Conservation (phyloP, 2,797 vertebrate species). For the Gambelia wislizenii region DNA sequence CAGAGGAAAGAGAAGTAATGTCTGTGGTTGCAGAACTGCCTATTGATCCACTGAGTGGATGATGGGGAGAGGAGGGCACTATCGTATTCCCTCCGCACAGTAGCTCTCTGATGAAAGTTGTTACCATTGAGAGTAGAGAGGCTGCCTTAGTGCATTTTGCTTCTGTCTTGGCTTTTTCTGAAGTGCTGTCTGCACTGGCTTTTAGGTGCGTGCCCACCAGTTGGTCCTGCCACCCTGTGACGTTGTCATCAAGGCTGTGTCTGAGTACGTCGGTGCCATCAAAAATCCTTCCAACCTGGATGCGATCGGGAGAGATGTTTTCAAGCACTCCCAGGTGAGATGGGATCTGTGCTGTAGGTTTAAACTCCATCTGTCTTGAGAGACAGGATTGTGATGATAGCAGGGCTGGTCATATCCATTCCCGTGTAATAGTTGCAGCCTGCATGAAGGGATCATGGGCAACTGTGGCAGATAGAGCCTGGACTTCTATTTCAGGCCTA, state of each 20-base stretch:
- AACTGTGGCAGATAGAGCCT: too few species aligned
- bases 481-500: not conserved
- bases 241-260: constrained; percentile 94
- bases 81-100: not conserved
- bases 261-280: constrained; percentile 90
- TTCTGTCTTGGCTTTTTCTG: not conserved
- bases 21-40: not conserved
- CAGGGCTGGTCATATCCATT: not conserved
- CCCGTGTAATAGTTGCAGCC: not conserved
- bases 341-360: not conserved
- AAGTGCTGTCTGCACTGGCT: constrained; percentile 2
- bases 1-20: not conserved
- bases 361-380: not conserved
- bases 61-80: not conserved
- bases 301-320: constrained; percentile 90
- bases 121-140: not conserved
- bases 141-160: not conserved
- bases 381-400: not conserved
- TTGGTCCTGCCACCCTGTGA: constrained; percentile 92
- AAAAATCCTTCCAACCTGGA: constrained; percentile 91
- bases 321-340: constrained; percentile 92
- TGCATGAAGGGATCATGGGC: too few species aligned
- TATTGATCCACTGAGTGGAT: not conserved
- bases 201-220: constrained; percentile 91
- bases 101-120: not conserved